Evolutionary conservation across 2,113 vertebrate genomes (phyloP).

Genomic region (Eidolon helvum): DNA sequence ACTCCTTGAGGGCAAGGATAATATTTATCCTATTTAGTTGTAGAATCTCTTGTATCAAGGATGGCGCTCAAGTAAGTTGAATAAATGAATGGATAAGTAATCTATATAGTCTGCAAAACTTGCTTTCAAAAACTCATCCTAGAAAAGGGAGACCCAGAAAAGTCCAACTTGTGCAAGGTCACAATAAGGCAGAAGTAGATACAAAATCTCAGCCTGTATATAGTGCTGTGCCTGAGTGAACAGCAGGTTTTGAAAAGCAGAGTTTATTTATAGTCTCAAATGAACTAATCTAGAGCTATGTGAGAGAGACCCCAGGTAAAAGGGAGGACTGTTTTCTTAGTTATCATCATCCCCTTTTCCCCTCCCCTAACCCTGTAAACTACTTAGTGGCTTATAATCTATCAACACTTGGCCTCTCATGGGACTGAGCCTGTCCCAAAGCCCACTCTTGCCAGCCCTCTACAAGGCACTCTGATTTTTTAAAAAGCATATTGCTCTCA

Average conservation of each 20-base stretch:
- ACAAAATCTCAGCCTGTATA: not conserved
- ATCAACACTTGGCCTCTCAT: slow-evolving; percentile 25
- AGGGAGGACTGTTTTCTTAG: not conserved
- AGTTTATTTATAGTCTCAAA: not conserved
- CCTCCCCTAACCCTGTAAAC: not conserved
- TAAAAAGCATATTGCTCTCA: slow-evolving; percentile 31
- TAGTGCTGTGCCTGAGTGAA: not conserved
- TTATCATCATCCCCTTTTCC: not conserved
- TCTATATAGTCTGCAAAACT: not conserved
- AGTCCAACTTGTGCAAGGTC: not conserved
- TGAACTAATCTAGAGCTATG: not conserved
- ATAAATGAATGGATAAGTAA: not conserved
- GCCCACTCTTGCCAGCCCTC: slow-evolving; percentile 39
- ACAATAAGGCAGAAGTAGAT: not conserved
- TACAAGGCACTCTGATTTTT: not conserved
- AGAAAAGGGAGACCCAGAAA: not conserved
- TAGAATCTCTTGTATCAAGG: not conserved
- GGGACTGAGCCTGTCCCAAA: not conserved
- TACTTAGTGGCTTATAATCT: slow-evolving; percentile 37
- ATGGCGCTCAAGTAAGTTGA: not conserved
- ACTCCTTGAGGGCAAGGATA: not conserved
- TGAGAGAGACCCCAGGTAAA: not conserved
- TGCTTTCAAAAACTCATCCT: slow-evolving; percentile 31
- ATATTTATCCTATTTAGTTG: too few species aligned
- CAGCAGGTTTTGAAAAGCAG: not conserved